A percentile compares a stretch with the other conserved stretches of the same genome.
phyloP scores from a whole-genome alignment of 2,797 vertebrate genomes.

The Sebastiscus tertius region DNA sequence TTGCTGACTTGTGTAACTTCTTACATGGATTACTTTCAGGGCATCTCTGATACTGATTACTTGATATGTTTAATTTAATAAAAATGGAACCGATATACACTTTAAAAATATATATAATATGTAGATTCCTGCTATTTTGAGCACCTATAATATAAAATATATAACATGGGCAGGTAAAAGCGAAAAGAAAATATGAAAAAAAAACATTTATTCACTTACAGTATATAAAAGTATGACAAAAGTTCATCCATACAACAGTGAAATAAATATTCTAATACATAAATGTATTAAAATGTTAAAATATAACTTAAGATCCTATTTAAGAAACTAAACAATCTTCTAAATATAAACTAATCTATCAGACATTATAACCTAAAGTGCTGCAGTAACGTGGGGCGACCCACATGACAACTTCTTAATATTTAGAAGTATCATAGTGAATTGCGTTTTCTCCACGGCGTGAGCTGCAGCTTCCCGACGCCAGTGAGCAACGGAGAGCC shows the following conservation, averaged over 20 bases:
- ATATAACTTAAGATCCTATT: not conserved
- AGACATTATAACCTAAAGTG: not conserved
- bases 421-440: constrained; percentile 34
- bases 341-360: not conserved
- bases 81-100: not conserved
- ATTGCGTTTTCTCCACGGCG: constrained; percentile 44
- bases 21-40: not conserved
- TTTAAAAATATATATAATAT: not conserved
- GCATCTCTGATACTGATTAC: not conserved
- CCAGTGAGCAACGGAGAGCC: constrained; percentile 21
- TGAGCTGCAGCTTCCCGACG: constrained; percentile 44
- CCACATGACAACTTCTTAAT: not conserved
- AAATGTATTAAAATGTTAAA: constrained; percentile 28
- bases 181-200: not conserved
- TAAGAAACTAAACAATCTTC: not conserved
- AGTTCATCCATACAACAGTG: not conserved
- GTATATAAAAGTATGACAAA: not conserved
- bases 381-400: not conserved
- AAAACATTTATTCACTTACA: constrained; percentile 29
- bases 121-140: not conserved
- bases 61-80: not conserved
- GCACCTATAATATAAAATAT: not conserved
- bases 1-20: not conserved
- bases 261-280: constrained; percentile 27
- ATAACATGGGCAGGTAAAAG: not conserved